Evolutionary conservation across 2,797 vertebrate species (phyloP).

Genomic region (Aselliscus stoliczkanus): DNA sequence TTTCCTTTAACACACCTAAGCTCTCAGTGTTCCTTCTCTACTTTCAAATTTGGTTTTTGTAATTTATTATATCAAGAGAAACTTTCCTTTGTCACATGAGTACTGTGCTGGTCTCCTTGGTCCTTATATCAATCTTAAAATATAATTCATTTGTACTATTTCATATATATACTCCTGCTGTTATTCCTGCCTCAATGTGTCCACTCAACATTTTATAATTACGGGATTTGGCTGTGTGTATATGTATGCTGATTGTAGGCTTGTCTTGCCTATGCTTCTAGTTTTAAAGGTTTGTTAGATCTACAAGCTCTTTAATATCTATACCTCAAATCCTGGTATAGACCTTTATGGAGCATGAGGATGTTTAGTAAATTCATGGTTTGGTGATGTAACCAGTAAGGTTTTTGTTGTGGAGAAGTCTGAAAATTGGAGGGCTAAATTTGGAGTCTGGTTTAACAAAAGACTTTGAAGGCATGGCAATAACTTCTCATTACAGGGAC

Average conservation of each 20-base stretch:
- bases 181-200: too few species aligned
- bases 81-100: background rate
- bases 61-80: background rate
- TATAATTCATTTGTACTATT: background rate
- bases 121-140: background rate
- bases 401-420: background rate
- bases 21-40: background rate
- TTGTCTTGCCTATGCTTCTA: background rate
- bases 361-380: background rate
- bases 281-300: background rate
- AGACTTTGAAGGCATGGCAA: slow-evolving; percentile 16
- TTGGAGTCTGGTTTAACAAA: background rate
- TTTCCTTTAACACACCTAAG: background rate
- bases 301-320: background rate
- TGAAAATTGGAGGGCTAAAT: slow-evolving; percentile 21
- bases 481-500: slow-evolving; percentile 19
- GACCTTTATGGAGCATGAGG: background rate
- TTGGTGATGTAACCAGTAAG: background rate
- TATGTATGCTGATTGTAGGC: background rate
- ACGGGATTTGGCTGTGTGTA: background rate
- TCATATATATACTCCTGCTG: fast-evolving
- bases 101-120: background rate
- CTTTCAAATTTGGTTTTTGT: background rate
- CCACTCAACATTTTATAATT: background rate
- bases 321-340: background rate